phyloP scores from a whole-genome alignment of 1,140 invertebrate species.

The Drosophila melanogaster region Release_6_plus_ISO1_MT NT_037436.4:417501-418000 shows the following conservation, averaged over 20 bases:
- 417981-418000: conserved; percentile 23
- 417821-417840: conserved; percentile 26
- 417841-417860: conserved; percentile 81
- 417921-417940: conserved; percentile 65
- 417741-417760: not conserved
- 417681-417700: not conserved
- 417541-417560: conserved; percentile 67
- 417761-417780: conserved; percentile 18
- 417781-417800: conserved; percentile 69
- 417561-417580: conserved; percentile 55
- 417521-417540: conserved; percentile 54
- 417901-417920: conserved; percentile 75
- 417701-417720: conserved; percentile 15
- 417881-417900: conserved; percentile 55
- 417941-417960: conserved; percentile 78
- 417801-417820: conserved; percentile 58
- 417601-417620: conserved; percentile 62
- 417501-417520: conserved; percentile 17
- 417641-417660: conserved; percentile 12
- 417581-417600: conserved; percentile 43
- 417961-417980: conserved; percentile 43
- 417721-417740: conserved; percentile 2
- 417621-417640: conserved; percentile 63
- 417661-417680: conserved; percentile 33
- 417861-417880: conserved; percentile 74